Base-by-base conservation (phyloP, 2,113 vertebrate species). In the Rhinichthys klamathensis region DNA sequence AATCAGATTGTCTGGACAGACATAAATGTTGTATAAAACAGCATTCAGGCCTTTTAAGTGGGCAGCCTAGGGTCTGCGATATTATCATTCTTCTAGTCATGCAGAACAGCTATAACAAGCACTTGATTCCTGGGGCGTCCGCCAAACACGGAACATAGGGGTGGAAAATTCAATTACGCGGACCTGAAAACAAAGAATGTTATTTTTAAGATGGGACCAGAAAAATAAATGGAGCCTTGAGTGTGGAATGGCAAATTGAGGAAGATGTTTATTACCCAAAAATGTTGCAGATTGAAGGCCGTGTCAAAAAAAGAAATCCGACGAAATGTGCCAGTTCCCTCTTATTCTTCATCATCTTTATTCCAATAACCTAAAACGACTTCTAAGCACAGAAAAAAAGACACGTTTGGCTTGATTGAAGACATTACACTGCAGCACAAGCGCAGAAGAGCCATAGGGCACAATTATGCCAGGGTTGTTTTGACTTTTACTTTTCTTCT, bases 11-110 rank as follows among this genome's bases (percentile, higher is more conserved):
- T 4, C 21, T 67, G 25, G 9, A 30, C 60, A 23, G 79, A 49
- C n/a, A 4, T 61, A 81, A 32, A 44, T 81, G 5, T 80, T 44
- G 25, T 80, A 11, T 65, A 44, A 63, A 61, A 67, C 60, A 49
- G 12, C 56, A 49, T 67, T 49, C 60, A 49, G 27, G 25, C 2
- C 3, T 70, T 83, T 46, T 9, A 73, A 49, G 35, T 30, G 10
- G 6, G 56, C 56, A 41, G 72, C 16, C 74, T 60, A 15, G 41
- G 41, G 60, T 38, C 61, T 80, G 76, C 4, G 13, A 78, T 67
- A 49, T 56, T 69, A 69, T 72, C 46, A 72, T 70, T 83, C 51
- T 49, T 72, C 51, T 56, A 72, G 30, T 83, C 67, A 13, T 70
- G 46, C 44, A 70, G 65, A 70, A 82, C 44, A 80, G 60, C 35